phyloP scores from a whole-genome alignment of 2,888 invertebrate species.

The Arctia plantaginis region DNA sequence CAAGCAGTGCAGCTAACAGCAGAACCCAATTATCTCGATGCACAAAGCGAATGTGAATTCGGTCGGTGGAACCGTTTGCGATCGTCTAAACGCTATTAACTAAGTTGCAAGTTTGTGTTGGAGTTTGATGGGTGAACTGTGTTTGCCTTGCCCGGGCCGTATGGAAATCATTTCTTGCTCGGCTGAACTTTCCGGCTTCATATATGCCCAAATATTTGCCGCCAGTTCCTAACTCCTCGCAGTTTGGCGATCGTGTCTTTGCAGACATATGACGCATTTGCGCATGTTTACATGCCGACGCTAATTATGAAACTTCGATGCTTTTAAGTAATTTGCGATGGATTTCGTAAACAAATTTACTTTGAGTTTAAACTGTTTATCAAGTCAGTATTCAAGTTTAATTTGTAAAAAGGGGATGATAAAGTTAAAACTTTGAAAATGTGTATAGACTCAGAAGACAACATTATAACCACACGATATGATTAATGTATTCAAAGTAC shows the following conservation, averaged over 20 bases:
- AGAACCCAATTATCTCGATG: conserved; percentile 50
- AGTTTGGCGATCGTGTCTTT: conserved; percentile 73
- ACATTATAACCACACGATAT: neutral
- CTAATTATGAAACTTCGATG: conserved; percentile 64
- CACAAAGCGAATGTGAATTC: conserved; percentile 62
- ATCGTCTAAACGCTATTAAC: conserved; percentile 81
- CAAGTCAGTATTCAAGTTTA: conserved; percentile 11
- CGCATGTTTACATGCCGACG: conserved; percentile 60
- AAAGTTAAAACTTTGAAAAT: neutral
- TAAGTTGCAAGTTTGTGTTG: conserved; percentile 80
- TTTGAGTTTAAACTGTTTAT: conserved; percentile 13
- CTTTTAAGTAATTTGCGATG: conserved; percentile 43
- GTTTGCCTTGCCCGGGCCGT: conserved; percentile 77
- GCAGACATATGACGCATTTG: conserved; percentile 70
- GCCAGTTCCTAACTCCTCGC: conserved; percentile 70
- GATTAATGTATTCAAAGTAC: neutral
- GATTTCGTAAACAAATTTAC: conserved; percentile 31
- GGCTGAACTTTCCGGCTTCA: conserved; percentile 75
- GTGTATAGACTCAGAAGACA: neutral
- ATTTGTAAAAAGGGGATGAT: conserved; percentile 3
- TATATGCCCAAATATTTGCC: conserved; percentile 81
- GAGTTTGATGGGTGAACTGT: conserved; percentile 80
- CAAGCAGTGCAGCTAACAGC: conserved; percentile 27
- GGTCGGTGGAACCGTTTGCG: conserved; percentile 65
- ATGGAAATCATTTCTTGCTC: conserved; percentile 84